Base-by-base conservation (phyloP, 2,797 vertebrate genomes). In the Enteromius radiatus region DNA sequence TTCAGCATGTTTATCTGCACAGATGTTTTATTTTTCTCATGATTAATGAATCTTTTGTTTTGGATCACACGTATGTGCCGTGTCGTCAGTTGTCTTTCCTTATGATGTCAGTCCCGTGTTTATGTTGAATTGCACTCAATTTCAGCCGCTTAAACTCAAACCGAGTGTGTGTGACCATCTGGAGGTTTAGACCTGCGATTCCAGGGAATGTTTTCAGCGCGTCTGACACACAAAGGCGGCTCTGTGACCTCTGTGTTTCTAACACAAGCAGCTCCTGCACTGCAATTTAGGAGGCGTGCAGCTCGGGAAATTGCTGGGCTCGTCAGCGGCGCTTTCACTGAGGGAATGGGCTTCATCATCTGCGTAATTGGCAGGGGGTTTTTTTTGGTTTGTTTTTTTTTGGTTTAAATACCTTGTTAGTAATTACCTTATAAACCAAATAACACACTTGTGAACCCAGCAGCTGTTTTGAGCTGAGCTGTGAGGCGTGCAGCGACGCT, bases 381-480 rank as follows among this genome's bases (percentile, higher is more conserved):
- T 87, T 89, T 93, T 45, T 21, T 59, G 2, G 36, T 93, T 93
- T 96, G n/a, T n/a, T n/a, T 93, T 87, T 89, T 93, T 45, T 21
- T 59, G 2, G 36, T 93, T 93, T 96, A 96, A 97, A 96, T 97
- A 95, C 95, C 95, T 96, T 96, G 96, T 96, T 95, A 92, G 96
- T 97, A 97, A 98, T 97, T 96, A 95, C 95, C 95, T 96, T 96
- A 95, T 97, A 96, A 97, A 97, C 95, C 96, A 96, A 96, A 91
- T 94, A 94, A 96, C 95, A 93, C 89, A 82, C 92, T 94, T 94
- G 33, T 92, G 4, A 6, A 49, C 43, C 45, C 28, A 33, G 14
- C 19, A 17, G 19, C 28, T 67, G 64, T 38, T 38, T 12, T 67
- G 90, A 92, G 89, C 91, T 90, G 90, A 49, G 52, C 91, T 91